phyloP scores from a whole-genome alignment of 2,113 vertebrate genomes.

The Ophthalmolycus amberensis region DNA sequence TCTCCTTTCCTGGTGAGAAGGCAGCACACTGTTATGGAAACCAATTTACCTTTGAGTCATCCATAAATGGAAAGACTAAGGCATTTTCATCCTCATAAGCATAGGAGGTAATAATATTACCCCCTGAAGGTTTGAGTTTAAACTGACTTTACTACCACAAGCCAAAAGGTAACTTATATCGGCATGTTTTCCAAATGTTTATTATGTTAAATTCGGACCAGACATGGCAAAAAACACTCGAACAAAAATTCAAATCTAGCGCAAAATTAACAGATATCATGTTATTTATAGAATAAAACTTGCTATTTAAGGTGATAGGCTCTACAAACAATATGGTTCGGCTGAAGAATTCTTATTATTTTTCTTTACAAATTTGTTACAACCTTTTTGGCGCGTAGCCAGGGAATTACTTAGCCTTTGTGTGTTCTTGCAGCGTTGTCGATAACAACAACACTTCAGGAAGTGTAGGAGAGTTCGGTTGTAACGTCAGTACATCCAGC shows the following conservation, averaged over 20 bases:
- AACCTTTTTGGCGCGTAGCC: no score
- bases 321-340: no score
- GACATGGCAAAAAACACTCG: not conserved
- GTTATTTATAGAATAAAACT: no score
- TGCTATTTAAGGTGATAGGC: no score
- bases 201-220: not conserved
- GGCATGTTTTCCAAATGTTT: not conserved
- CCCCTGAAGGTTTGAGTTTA: not conserved
- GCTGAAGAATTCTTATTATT: no score
- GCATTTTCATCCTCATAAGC: not conserved
- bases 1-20: not conserved
- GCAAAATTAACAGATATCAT: no score
- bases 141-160: not conserved
- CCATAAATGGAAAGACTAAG: not conserved
- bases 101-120: not conserved
- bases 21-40: not conserved
- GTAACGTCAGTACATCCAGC: no score
- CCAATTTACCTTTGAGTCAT: conserved; percentile 15
- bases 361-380: no score
- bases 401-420: no score
- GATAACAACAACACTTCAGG: no score
- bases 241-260: not conserved
- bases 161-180: not conserved
- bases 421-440: no score
- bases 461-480: no score